A percentile compares a stretch with the other conserved stretches of the same genome.
phyloP scores from a whole-genome alignment of 2,888 invertebrate species.

The Laspeyria flexula region DNA sequence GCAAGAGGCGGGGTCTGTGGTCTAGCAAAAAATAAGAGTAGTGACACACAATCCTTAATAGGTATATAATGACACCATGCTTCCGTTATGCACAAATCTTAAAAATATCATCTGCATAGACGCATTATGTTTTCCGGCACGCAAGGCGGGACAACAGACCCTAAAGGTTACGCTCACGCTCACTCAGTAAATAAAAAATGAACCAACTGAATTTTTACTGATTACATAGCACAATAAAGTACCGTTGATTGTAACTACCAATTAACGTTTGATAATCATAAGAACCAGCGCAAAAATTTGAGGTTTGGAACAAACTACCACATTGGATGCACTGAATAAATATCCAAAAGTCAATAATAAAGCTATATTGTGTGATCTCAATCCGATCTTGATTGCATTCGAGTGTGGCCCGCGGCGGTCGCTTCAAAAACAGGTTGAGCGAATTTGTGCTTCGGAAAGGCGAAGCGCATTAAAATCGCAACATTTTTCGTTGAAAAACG shows the following conservation, averaged over 20 bases:
- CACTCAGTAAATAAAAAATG: conserved; percentile 37
- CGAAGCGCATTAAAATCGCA: conserved; percentile 45
- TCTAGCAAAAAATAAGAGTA: conserved; percentile 77
- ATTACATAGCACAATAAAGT: conserved; percentile 37
- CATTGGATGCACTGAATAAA: conserved; percentile 33
- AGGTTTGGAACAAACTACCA: conserved; percentile 41
- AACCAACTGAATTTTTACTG: conserved; percentile 29
- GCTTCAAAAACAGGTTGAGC: conserved; percentile 49
- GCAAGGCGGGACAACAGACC: conserved; percentile 51
- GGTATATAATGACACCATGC: conserved; percentile 80
- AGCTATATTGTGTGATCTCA: conserved; percentile 56
- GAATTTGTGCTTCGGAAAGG: conserved; percentile 46
- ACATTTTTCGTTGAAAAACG: conserved; percentile 52
- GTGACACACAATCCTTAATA: conserved; percentile 72
- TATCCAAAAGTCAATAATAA: conserved; percentile 48
- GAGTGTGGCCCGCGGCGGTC: conserved; percentile 45
- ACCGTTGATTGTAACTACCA: conserved; percentile 38
- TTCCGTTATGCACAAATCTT: conserved; percentile 77
- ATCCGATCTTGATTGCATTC: conserved; percentile 52
- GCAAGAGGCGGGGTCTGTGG: conserved; percentile 71
- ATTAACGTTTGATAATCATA: conserved; percentile 40
- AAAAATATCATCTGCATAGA: conserved; percentile 67
- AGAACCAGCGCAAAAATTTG: conserved; percentile 43
- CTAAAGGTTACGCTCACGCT: conserved; percentile 26
- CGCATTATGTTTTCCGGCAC: conserved; percentile 66